Conservation (phyloP, 2,888 invertebrate species). For the Ectemnius lituratus region DNA sequence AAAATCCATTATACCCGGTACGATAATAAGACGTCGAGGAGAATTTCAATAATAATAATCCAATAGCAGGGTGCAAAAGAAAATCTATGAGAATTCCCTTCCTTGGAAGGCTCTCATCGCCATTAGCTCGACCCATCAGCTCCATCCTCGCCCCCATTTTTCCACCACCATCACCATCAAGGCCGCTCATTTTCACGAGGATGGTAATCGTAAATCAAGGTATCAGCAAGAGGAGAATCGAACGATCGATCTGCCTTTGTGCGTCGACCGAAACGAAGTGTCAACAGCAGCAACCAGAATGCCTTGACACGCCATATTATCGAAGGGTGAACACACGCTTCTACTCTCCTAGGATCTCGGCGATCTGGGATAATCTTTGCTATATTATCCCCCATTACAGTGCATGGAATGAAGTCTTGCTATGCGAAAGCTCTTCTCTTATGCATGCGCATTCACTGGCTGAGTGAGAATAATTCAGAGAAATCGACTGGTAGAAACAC, state of each 20-base stretch:
- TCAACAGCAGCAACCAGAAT: constrained; percentile 47
- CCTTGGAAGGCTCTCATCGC: constrained; percentile 21
- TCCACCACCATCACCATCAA: neutral
- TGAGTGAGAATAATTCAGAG: too few species aligned
- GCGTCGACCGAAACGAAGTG: constrained; percentile 43
- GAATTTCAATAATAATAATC: neutral
- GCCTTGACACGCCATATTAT: neutral
- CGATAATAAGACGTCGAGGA: neutral
- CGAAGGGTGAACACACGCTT: too few species aligned
- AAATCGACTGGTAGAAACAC: too few species aligned
- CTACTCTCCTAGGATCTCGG: too few species aligned
- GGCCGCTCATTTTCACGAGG: neutral
- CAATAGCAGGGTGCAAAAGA: neutral
- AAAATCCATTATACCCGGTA: too few species aligned
- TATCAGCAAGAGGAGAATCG: constrained; percentile 47
- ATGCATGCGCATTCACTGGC: too few species aligned
- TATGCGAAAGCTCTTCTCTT: too few species aligned
- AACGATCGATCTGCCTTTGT: constrained; percentile 31
- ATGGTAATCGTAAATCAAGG: constrained; percentile 43
- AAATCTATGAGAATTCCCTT: neutral
- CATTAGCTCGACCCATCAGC: constrained; percentile 24
- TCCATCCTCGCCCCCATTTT: constrained; percentile 18
- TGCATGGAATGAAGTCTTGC: too few species aligned
- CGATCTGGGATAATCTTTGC: too few species aligned
- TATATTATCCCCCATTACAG: too few species aligned